Evolutionary conservation across 2,113 vertebrate genomes (phyloP).

Genomic region (Scolopax mira): DNA sequence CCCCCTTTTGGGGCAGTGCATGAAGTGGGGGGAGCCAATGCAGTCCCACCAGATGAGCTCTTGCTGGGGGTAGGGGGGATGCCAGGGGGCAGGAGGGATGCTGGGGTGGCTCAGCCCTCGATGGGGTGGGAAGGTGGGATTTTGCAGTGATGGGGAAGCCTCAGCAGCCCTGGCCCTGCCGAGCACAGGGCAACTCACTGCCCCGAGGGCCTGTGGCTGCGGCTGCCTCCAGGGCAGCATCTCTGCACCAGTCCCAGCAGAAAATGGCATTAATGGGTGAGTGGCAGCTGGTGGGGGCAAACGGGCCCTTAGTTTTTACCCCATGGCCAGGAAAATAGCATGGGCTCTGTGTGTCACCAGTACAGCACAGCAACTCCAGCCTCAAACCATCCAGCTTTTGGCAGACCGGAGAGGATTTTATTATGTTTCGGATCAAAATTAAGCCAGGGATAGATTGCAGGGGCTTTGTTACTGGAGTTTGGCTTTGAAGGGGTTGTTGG

Average conservation of each 20-base stretch:
- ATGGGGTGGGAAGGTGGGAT: not conserved
- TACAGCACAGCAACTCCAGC: not conserved
- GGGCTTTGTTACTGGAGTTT: not conserved
- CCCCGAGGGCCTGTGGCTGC: accelerated
- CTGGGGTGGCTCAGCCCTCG: not conserved
- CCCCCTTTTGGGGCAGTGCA: accelerated
- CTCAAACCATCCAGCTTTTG: not conserved
- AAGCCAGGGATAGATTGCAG: not conserved
- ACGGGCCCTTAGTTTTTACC: not conserved
- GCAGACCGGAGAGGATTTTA: not conserved
- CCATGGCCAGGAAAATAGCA: not conserved
- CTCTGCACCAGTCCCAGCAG: too few species aligned
- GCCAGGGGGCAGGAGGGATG: not conserved
- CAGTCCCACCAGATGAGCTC: accelerated
- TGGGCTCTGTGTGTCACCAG: not conserved
- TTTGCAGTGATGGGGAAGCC: not conserved
- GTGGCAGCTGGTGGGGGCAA: not conserved
- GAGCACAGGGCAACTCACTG: not conserved
- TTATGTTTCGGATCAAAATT: not conserved
- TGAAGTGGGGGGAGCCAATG: accelerated
- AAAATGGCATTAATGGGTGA: not conserved
- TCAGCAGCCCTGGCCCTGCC: not conserved
- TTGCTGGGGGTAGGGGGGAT: too few species aligned
- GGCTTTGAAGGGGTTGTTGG: not conserved
- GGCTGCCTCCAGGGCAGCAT: too few species aligned